Base-by-base conservation (phyloP, 2,113 vertebrate genomes). In the Trogon surrucura region DNA sequence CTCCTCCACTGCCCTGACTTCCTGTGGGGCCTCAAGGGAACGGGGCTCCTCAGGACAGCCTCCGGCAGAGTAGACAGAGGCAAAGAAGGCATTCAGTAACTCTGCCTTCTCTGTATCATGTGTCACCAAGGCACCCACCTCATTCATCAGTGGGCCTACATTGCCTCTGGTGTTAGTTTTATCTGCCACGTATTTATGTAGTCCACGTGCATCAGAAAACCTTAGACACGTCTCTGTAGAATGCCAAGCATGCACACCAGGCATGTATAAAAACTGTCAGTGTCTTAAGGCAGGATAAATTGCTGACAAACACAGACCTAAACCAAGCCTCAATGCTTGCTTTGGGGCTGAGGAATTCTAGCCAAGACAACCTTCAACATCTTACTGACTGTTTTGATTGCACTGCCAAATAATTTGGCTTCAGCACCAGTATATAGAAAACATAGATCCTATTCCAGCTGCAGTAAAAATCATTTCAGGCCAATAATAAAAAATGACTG, bases 331-430 rank as follows among this genome's bases (percentile, higher is more conserved):
- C 38, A 73, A 61, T 7, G 16, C 13, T 70, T 88, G 2, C 75
- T 93, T 53, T 57, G 58, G 41, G 45, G 66, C 5, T 80, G 47
- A 82, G 16, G 47, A 65, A 90, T 53, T 75, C 50, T 18, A 82
- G 79, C 41, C 71, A 91, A 85, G 14, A 93, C 21, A 94, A 91
- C 25, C n/a, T 91, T 73, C 65, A 73, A 69, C 12, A 23, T 69
- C 73, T 45, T 79, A 86, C 51, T 44, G 69, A 65, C 60, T 60
- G 51, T 60, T 91, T 72, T 6, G 4, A 66, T 27, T 65, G 62
- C 41, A 57, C 13, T 80, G 90, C 62, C 85, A 95, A 96, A 89
- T 83, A 73, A 88, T 77, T 91, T 88, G 86, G 89, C 91, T 30
- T 91, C 21, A 22, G 36, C 13, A 36, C 19, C 27, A 53, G 20